Conservation (phyloP, 2,888 invertebrate genomes). For the Drosophila koepferae region DNA sequence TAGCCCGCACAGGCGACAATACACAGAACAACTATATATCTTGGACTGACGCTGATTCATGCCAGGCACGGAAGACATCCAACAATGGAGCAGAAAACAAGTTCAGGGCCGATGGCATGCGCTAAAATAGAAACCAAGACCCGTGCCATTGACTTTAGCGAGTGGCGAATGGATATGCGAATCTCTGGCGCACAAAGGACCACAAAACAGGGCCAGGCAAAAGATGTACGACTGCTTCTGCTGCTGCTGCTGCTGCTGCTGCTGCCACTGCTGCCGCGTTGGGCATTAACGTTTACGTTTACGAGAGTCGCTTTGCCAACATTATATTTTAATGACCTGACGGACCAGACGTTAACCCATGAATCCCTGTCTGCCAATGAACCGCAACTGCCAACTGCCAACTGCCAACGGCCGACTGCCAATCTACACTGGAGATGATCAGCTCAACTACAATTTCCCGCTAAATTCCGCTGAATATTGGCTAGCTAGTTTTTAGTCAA, state of each 20-base stretch:
- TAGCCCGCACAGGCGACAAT: background rate
- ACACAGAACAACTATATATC: background rate
- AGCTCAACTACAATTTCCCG: background rate
- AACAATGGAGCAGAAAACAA: conserved; percentile 52
- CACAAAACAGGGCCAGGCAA: conserved; percentile 7
- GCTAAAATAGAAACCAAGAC: conserved; percentile 56
- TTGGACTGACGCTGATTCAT: conserved; percentile 31
- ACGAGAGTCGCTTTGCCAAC: conserved; percentile 38
- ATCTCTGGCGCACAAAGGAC: conserved; percentile 50
- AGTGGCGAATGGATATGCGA: background rate
- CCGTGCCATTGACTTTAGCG: conserved; percentile 58
- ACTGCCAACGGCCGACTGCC: background rate
- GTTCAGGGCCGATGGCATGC: conserved; percentile 71
- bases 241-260: conserved; percentile 25
- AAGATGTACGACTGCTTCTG: conserved; percentile 45
- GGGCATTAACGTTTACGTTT: conserved; percentile 41
- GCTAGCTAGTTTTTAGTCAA: too few species aligned
- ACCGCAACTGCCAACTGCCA: conserved; percentile 26
- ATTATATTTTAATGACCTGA: conserved; percentile 60
- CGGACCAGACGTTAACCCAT: conserved; percentile 31
- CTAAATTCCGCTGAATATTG: conserved; percentile 7
- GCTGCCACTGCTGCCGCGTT: conserved; percentile 21
- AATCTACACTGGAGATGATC: conserved; percentile 5
- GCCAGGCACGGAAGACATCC: conserved; percentile 10
- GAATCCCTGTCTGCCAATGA: conserved; percentile 40